Conservation (phyloP, 2,888 invertebrate species). For the Trypoxylon attenuatum region DNA sequence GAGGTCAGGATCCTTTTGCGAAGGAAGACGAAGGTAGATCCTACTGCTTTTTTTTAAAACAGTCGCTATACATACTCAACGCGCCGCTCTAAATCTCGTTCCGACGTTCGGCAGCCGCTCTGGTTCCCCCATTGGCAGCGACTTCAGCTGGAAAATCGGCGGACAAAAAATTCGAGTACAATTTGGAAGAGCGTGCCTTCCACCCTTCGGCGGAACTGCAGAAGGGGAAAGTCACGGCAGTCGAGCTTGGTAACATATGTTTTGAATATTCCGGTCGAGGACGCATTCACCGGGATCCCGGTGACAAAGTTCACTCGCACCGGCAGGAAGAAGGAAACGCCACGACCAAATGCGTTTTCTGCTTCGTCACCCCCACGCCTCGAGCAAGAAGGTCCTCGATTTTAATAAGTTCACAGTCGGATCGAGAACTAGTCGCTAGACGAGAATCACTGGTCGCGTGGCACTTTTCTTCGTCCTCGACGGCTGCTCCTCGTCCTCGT, state of each 20-base stretch:
- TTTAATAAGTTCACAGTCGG: too few relatives aligned
- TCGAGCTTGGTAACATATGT: background rate
- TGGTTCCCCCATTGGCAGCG: background rate
- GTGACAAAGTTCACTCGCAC: too few relatives aligned
- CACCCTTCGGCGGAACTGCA: background rate
- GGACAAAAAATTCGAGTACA: background rate
- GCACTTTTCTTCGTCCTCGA: background rate
- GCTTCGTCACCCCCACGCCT: too few relatives aligned
- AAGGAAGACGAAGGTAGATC: too few relatives aligned
- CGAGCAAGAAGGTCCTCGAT: too few relatives aligned
- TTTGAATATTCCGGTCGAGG: background rate
- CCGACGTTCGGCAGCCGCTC: background rate
- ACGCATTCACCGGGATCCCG: background rate
- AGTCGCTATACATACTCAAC: too few relatives aligned
- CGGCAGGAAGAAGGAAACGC: too few relatives aligned
- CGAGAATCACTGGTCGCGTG: constrained; percentile 1
- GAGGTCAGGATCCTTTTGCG: too few relatives aligned
- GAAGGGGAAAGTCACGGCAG: background rate
- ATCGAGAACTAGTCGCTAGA: too few relatives aligned
- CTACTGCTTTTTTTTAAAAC: too few relatives aligned
- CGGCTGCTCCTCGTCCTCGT: background rate
- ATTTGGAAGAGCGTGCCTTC: background rate
- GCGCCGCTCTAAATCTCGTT: background rate
- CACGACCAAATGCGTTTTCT: too few relatives aligned
- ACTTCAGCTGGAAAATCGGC: background rate